These are phyloP conservation scores for Saxidomus purpurata DNA, from an alignment of 1,140 invertebrate species.

Conservation along the genomic window DNA sequence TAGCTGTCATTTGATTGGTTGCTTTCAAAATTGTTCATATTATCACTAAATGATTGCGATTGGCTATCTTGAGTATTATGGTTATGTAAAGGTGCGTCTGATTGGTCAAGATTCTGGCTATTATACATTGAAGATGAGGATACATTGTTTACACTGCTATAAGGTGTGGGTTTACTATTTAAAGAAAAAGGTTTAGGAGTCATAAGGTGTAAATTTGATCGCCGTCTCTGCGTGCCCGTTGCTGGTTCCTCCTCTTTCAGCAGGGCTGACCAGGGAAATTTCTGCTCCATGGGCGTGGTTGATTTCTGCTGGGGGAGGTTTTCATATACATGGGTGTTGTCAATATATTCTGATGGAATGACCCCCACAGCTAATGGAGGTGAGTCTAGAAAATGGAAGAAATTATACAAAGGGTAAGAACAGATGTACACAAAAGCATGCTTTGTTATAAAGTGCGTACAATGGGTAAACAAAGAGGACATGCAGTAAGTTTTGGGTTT, in stretches of 20 bases:
- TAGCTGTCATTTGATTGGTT: constrained; percentile 61
- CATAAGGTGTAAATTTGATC: constrained; percentile 70
- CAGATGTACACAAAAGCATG: constrained; percentile 51
- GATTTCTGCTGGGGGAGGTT: constrained; percentile 71
- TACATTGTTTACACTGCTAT: constrained; percentile 62
- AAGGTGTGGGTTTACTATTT: constrained; percentile 71
- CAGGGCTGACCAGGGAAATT: constrained; percentile 53
- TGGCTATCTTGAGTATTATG: constrained; percentile 59
- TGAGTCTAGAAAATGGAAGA: constrained; percentile 58
- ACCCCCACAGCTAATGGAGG: constrained; percentile 53
- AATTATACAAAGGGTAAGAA: constrained; percentile 49
- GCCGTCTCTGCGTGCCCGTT: constrained; percentile 52
- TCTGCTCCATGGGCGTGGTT: neutral
- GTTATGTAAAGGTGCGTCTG: constrained; percentile 61
- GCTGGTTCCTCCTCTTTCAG: constrained; percentile 33
- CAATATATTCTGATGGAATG: constrained; percentile 48
- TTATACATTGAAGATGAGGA: constrained; percentile 38
- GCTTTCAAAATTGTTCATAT: constrained; percentile 33
- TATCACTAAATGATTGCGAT: constrained; percentile 44
- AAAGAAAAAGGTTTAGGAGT: constrained; percentile 79
- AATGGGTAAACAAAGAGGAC: neutral
- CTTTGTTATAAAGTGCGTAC: constrained; percentile 20
- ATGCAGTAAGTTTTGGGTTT: neutral
- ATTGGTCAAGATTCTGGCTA: constrained; percentile 61
- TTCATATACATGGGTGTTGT: constrained; percentile 75